These are phyloP conservation scores for Carassius auratus DNA, from an alignment of 2,113 vertebrate genomes.

Conservation along the genomic window DNA sequence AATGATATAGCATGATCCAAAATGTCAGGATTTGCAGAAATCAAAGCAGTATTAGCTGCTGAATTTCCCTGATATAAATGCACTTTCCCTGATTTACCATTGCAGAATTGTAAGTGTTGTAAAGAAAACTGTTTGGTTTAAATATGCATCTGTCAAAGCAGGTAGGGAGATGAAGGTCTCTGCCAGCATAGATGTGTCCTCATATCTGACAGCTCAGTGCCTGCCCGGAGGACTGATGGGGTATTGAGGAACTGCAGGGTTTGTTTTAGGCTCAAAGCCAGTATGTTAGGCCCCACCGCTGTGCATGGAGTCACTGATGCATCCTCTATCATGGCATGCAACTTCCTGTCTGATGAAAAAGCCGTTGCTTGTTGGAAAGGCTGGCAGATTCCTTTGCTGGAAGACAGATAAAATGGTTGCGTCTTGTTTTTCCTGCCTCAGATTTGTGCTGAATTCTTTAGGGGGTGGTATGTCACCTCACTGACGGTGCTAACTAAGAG, in stretches of 20 bases:
- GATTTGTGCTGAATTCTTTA: neutral
- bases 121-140: conserved; percentile 42
- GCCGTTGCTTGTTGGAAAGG: conserved; percentile 30
- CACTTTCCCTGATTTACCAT: neutral
- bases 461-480: neutral
- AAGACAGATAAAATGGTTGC: conserved; percentile 6
- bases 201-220: conserved; percentile 23
- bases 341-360: neutral
- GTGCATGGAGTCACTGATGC: neutral
- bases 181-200: neutral
- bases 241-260: conserved; percentile 2
- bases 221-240: neutral
- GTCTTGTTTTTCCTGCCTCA: neutral
- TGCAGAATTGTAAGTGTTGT: conserved; percentile 6
- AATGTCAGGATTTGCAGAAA: neutral
- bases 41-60: conserved; percentile 2
- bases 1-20: neutral
- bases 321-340: neutral
- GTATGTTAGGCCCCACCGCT: neutral
- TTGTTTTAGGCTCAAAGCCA: conserved; percentile 18
- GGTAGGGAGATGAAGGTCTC: conserved; percentile 34
- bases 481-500: neutral
- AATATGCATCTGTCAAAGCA: conserved; percentile 46
- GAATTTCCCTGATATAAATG: neutral
- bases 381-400: conserved; percentile 37